Base-by-base conservation (phyloP, 1,140 invertebrate species). In the Drosophila busckii region DNA sequence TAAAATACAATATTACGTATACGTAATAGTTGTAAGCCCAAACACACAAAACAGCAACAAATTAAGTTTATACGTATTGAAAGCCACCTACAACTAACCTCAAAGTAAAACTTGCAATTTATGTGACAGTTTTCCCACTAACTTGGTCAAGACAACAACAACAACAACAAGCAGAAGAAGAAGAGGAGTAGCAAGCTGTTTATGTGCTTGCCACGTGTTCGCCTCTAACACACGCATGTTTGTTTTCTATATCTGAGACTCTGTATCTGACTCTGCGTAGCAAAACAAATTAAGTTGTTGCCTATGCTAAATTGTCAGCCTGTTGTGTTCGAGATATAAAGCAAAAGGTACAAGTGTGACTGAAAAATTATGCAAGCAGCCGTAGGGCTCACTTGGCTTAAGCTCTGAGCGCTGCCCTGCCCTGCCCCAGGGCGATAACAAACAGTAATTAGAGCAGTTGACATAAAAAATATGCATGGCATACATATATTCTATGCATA, bases 191-290 rank as follows among this genome's bases (percentile, higher is more conserved):
- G 41, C 41, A 31, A 60, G 73, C 75, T 80, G 63, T 80, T 80
- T 80, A 78, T 78, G 73, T 73, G 68, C 54, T 78, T 78, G 9
- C 50, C 66, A 78, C 71, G 71, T 78, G 70, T 76, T 62, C 34
- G 45, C 40, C 53, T 68, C 37, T 70, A 26, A 64, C 71, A 76
- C 70, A 42, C 61, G 16, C 20, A 31, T 4, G n/a, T 28, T n/a
- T 10, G 17, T 31, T 15, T 22, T 20, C 10, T 4, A 5, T 12
- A n/a, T 31, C 23, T 29, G 16, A 10, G 22, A 13, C 7, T 32
- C 25, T 34, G 22, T 16, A 37, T 54, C 35, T 26, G 16, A 4
- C 20, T 35, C 25, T 42, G 52, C 53, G 63, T 64, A 68, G 62
- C 54, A 15, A 29, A 37, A 59, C 58, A 59, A 80, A 68, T 73